Percentiles rank a stretch among this genome's conserved stretches.
Conservation (phyloP, 2,113 vertebrate species). For the Muntiacus muntjak region DNA sequence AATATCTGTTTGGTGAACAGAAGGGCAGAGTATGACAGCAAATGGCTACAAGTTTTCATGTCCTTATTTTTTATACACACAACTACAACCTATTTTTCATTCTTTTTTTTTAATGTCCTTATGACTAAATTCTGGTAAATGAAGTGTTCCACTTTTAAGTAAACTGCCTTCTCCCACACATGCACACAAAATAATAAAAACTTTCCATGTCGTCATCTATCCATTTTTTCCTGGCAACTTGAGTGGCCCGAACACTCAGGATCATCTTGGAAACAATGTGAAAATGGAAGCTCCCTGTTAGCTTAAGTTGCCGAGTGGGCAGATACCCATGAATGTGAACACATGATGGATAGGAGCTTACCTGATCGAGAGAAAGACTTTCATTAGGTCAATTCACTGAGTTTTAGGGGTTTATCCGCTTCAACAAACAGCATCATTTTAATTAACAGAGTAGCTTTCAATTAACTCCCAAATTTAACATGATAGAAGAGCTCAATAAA, state of each 20-base stretch:
- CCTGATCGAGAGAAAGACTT: not conserved
- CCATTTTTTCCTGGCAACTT: not conserved
- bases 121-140: not conserved
- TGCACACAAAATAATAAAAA: not conserved
- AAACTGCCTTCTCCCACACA: not conserved
- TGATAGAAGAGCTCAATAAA: not conserved
- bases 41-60: not conserved
- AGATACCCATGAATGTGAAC: not conserved
- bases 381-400: not conserved
- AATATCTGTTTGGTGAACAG: not conserved
- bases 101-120: not conserved
- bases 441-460: not conserved
- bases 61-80: not conserved
- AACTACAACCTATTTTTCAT: not conserved
- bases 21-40: not conserved
- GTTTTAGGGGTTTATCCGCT: not conserved
- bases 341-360: accelerated
- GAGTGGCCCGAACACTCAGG: not conserved
- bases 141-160: not conserved
- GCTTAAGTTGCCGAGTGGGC: not conserved
- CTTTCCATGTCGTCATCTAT: not conserved
- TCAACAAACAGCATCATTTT: not conserved
- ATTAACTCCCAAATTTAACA: not conserved
- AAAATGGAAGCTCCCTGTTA: not conserved
- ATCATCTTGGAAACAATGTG: not conserved